phyloP scores from a whole-genome alignment of 1,140 invertebrate genomes.

The Lepidurus apus region DNA sequence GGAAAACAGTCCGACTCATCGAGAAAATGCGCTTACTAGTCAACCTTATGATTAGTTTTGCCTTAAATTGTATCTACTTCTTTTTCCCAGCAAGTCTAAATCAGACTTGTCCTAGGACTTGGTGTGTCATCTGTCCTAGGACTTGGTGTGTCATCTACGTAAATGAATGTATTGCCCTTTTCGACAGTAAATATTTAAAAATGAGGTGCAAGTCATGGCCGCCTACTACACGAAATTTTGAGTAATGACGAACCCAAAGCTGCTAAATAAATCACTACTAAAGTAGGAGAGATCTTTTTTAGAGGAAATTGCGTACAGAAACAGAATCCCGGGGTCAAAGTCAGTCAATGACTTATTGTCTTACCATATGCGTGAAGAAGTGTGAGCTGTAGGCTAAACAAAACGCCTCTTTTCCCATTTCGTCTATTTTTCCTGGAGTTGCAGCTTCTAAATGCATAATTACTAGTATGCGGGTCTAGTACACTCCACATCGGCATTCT shows the following conservation, averaged over 20 bases:
- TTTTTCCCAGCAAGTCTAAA: not conserved
- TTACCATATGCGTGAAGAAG: not conserved
- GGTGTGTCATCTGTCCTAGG: not conserved
- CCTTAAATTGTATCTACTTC: not conserved
- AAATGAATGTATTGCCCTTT: not conserved
- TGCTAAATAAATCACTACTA: not conserved
- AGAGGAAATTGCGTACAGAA: not conserved
- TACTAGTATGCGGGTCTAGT: not conserved
- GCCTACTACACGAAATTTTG: not conserved
- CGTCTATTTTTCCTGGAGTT: not conserved
- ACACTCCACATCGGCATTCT: not conserved
- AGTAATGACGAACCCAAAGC: not conserved
- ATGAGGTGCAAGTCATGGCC: not conserved
- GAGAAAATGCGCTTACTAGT: not conserved
- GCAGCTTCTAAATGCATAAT: not conserved
- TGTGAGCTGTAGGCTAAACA: too few species aligned
- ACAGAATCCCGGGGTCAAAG: not conserved
- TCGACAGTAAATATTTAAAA: not conserved
- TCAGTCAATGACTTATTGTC: not conserved
- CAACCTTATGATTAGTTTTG: not conserved
- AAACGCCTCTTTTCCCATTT: not conserved
- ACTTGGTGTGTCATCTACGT: not conserved
- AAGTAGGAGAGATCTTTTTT: not conserved
- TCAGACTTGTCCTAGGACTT: not conserved
- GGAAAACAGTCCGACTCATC: too few species aligned